Conservation (phyloP, 2,888 invertebrate genomes). For the Liposcelis brunnea region DNA sequence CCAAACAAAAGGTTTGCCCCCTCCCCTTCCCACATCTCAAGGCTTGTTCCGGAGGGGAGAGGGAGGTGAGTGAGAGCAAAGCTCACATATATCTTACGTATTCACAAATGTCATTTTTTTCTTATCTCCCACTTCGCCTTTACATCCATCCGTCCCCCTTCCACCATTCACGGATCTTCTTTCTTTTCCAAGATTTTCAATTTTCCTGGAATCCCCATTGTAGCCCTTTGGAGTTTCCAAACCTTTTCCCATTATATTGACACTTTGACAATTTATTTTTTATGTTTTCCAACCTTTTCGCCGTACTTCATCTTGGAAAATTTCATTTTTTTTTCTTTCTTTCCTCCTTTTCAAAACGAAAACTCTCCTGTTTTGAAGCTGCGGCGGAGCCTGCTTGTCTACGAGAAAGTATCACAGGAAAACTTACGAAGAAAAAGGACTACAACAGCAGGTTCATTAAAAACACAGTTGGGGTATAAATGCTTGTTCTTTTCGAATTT, state of each 20-base stretch:
- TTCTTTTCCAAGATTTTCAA: constrained; percentile 4
- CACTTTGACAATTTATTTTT: constrained; percentile 10
- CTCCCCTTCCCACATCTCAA: no score
- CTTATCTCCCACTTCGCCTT: not conserved
- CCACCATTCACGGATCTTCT: constrained; percentile 1
- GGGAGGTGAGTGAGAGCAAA: not conserved
- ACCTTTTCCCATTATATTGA: constrained; percentile 9
- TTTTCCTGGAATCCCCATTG: constrained; percentile 9
- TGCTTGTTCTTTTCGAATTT: no score
- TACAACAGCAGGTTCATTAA: no score
- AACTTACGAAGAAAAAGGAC: no score
- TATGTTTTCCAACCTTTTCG: constrained; percentile 2
- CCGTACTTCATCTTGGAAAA: no score
- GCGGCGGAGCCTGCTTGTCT: no score
- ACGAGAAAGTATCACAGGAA: no score
- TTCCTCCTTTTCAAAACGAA: no score
- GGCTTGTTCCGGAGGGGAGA: not conserved
- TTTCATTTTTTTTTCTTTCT: no score
- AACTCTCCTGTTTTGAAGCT: no score
- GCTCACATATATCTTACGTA: constrained; percentile 8
- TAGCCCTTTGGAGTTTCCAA: constrained; percentile 9
- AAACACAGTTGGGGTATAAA: no score
- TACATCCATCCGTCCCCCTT: not conserved
- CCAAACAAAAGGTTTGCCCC: constrained; percentile 3
- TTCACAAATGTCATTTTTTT: constrained; percentile 4